phyloP scores from a whole-genome alignment of 1,140 invertebrate genomes.

The Capitella teleta region DNA sequence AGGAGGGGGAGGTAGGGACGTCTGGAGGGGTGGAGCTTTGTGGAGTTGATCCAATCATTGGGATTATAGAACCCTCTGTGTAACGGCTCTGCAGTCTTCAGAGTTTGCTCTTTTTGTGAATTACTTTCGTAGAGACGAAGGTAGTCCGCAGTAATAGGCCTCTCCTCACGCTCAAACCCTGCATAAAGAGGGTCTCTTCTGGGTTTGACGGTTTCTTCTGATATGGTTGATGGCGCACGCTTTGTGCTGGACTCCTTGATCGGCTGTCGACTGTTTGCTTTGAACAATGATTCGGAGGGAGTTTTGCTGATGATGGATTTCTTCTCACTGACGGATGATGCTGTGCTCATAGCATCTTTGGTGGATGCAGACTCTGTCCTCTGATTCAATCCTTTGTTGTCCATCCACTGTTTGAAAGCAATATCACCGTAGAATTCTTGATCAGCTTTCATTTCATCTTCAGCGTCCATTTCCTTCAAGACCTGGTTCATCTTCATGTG shows the following conservation, averaged over 20 bases:
- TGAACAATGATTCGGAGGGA: background rate
- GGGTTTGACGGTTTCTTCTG: background rate
- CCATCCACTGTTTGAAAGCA: background rate
- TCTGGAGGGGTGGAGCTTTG: conserved; percentile 17
- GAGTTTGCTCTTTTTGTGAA: background rate
- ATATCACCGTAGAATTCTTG: background rate
- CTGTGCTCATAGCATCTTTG: too few species aligned
- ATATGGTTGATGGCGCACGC: background rate
- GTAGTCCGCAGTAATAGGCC: background rate
- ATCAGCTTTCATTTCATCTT: background rate
- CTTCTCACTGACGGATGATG: too few species aligned
- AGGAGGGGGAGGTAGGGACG: background rate
- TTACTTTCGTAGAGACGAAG: background rate
- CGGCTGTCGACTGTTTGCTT: background rate
- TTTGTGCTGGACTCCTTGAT: background rate
- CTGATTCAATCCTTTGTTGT: background rate
- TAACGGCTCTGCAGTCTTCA: conserved; percentile 15
- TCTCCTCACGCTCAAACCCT: background rate
- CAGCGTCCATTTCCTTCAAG: conserved; percentile 1
- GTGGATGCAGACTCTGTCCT: background rate
- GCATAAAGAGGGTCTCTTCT: background rate
- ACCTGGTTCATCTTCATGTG: conserved; percentile 33
- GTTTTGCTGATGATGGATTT: too few species aligned
- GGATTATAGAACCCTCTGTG: conserved; percentile 12
- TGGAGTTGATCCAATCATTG: conserved; percentile 30